Base-by-base conservation (phyloP, 2,888 invertebrate genomes). In the Lycocerus yunnanus region DNA sequence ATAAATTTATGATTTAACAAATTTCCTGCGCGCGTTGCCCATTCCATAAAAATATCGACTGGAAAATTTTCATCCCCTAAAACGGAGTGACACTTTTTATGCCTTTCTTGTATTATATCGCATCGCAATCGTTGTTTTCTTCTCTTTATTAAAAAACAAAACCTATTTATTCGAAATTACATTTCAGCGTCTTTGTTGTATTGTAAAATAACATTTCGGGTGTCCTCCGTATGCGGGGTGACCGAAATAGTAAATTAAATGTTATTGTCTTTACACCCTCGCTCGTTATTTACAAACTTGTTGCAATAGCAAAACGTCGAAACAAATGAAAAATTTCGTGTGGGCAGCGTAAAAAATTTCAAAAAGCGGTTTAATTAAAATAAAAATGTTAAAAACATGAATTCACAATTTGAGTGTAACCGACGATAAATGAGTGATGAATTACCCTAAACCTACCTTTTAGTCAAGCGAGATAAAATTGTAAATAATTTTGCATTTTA, bases 1-100 rank as follows among this genome's bases (percentile, higher is more conserved):
- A 68, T 14, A 18, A 72, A 72, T 72, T 72, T 72, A 72, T 43
- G 72, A 72, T 72, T 71, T 63, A n/a, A n/a, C 43, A 43, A 43
- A 43, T n/a, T 43, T 43, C n/a, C n/a, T 43, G 43, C 43, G 43
- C 43, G 43, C 43, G 43, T 43, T 43, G 43, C 43, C 43, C 43
- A 8, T 6, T n/a, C n/a, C 8, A 8, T 43, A 43, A 43, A 43
- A 43, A 43, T 43, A 43, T 43, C 43, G 43, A 43, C 43, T 43
- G 43, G 27, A n/a, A 43, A 43, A n/a, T 43, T n/a, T 43, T n/a
- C n/a, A n/a, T 43, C 43, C 13, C n/a, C 43, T 43, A 43, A 43
- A 43, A n/a, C n/a, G n/a, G 13, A n/a, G n/a, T 43, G 43, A n/a
- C 43, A 43, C n/a, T 43, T 43, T 43, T 43, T 43, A 43, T 43